Percentiles rank a stretch among this genome's conserved stretches.
These are phyloP conservation scores for Lepeophtheirus nordmannii DNA, from an alignment of 2,888 invertebrate genomes.

Conservation along the genomic window DNA sequence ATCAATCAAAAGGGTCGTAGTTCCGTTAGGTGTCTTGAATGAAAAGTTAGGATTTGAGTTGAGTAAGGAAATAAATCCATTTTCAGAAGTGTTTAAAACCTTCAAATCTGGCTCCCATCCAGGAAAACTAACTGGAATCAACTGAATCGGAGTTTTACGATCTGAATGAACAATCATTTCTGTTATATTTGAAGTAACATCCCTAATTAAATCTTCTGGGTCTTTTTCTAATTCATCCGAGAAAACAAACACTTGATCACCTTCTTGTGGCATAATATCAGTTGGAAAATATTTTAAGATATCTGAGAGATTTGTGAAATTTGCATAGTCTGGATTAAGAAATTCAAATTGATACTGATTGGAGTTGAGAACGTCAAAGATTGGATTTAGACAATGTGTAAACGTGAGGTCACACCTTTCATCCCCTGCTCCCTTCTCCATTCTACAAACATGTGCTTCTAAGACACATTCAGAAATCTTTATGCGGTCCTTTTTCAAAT, in stretches of 20 bases:
- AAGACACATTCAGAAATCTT: background rate
- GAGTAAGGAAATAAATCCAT: background rate
- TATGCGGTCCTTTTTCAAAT: background rate
- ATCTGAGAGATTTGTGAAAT: background rate
- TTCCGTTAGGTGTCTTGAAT: slow-evolving; percentile 1
- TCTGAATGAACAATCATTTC: background rate
- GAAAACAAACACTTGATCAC: background rate
- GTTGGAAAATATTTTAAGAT: background rate
- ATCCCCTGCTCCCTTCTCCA: background rate
- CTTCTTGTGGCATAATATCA: background rate
- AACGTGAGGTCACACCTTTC: background rate
- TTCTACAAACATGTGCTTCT: background rate
- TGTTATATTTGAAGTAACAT: background rate
- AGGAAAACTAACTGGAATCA: background rate
- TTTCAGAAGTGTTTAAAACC: background rate
- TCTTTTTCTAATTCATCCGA: background rate
- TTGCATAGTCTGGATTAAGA: background rate
- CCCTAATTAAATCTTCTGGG: background rate
- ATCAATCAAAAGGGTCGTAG: background rate
- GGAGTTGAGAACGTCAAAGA: background rate
- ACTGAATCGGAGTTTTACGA: background rate
- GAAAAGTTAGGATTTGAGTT: slow-evolving; percentile 1
- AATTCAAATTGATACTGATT: background rate
- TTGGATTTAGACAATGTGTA: background rate
- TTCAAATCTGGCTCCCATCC: background rate